Evolutionary conservation across 35 echinoderm and acorn worm species (phyloP), one percentile per base, ranked within the genome.

Genomic region (Hemicentrotus pulcherrimus): DNA sequence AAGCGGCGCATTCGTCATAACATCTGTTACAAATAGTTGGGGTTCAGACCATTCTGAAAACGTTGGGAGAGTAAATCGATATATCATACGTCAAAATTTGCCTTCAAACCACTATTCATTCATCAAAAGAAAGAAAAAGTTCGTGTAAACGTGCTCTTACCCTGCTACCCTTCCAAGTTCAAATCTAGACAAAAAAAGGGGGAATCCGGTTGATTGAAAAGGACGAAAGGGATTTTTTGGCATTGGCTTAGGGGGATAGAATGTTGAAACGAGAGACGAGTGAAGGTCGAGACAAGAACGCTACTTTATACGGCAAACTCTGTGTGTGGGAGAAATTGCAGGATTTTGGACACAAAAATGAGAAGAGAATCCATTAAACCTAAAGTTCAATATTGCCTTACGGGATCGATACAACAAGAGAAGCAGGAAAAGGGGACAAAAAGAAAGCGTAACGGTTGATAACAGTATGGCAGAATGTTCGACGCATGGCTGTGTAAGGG

Each of bases 161-260:
- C 24, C 65, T 0, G 52, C 52, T 59, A 59, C 52, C 52, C 52
- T 1, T 59, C 12, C 9, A 59, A 59, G 52, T 59, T 59, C 65
- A 78, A 78, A 78, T 78, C 65, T n/a, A 28, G 6, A 28, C 5
- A 78, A 78, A 78, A 55, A 78, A 78, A 28, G 65, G 65, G 61
- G 65, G 65, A 78, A 78, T 22, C 65, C 65, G 65, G 65, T 28
- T 78, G 65, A 78, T 78, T 78, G 65, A 78, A 78, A 78, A 78
- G 65, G 65, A 78, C 65, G 65, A 78, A 78, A 78, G 65, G 65
- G 65, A n/a, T 78, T n/a, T 78, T 78, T 78, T n/a, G 65, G 65
- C 65, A 78, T 28, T 78, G 65, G 65, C 65, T 78, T 78, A 78
- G 65, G 65, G 65, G 22, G 65, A n/a, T 78, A 78, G 65, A 78